Evolutionary conservation across 2,888 invertebrate genomes (phyloP).

Genomic region (Reticulitermes lucifugus): DNA sequence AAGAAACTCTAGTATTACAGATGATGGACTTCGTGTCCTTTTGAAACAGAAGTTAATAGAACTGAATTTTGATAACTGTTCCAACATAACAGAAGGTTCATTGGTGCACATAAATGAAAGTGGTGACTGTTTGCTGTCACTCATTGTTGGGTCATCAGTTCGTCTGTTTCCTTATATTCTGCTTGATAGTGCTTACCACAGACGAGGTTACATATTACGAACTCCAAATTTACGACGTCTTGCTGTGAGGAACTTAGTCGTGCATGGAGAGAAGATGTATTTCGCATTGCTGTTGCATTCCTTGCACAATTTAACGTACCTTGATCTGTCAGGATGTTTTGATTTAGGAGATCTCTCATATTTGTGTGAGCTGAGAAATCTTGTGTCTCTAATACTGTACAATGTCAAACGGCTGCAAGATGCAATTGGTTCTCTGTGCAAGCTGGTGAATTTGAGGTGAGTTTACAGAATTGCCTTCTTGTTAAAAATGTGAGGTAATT

Average conservation of each 20-base stretch:
- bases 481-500: too few relatives aligned
- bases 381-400: constrained; percentile 82
- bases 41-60: constrained; percentile 79
- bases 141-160: constrained; percentile 78
- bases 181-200: constrained; percentile 59
- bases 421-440: constrained; percentile 63
- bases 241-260: constrained; percentile 58
- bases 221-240: constrained; percentile 72
- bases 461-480: constrained; percentile 42
- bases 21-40: constrained; percentile 76
- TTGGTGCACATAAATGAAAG: constrained; percentile 76
- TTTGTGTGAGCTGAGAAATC: constrained; percentile 72
- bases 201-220: constrained; percentile 67
- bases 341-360: constrained; percentile 75
- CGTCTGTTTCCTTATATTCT: constrained; percentile 69
- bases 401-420: constrained; percentile 78
- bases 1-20: constrained; percentile 77
- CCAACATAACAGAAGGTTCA: constrained; percentile 72
- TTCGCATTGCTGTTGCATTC: constrained; percentile 70
- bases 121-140: constrained; percentile 75
- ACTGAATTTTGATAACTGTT: constrained; percentile 81
- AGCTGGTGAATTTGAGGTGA: constrained; percentile 66
- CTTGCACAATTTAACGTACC: constrained; percentile 72
- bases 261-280: constrained; percentile 57
- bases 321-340: constrained; percentile 79